Base-by-base conservation (phyloP, 2,888 invertebrate genomes). In the Spisula solida region DNA sequence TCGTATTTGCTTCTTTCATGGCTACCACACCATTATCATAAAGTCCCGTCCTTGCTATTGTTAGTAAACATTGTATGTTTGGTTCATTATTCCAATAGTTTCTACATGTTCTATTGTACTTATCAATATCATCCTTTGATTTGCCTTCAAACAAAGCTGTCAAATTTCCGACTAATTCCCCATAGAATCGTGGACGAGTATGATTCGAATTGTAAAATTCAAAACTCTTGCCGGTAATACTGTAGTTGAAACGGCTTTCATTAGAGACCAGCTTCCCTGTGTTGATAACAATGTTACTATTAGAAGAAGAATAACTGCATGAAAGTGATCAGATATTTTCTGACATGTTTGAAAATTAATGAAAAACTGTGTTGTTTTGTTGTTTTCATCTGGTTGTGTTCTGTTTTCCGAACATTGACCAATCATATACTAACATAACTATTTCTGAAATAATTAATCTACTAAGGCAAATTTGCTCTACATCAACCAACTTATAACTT, bases 241-340 rank as follows among this genome's bases (percentile, higher is more conserved):
- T 29, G 34, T 82, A 60, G 34, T 60, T 60, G 18, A 82, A 82
- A 82, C n/a, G 60, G 20, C 82, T 82, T 6, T 82, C 82, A 2
- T 41, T 8, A 41, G 41, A 41, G 8, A 5, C 41, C 2, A 41
- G 41, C 8, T 41, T 41, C 41, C 41, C 41, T 41, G 41, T 5
- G 8, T 41, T 41, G 4, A 41, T 41, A 41, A 41, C 8, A 41
- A 41, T 41, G 41, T 41, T 41, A n/a, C n/a, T n/a, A 41, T 41
- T 41, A 8, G 41, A 41, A 41, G 41, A 41, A 41, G 41, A 41
- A 5, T 41, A 5, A 41, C 41, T 41, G 2, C 41, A 41, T 41
- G 8, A 5, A 41, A 8, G 8, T 41, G 2, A 41, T 41, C 41
- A 5, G 41, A 41, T 5, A 8, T n/a, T n/a, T n/a, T n/a, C n/a